phyloP scores from a whole-genome alignment of 1,140 invertebrate genomes.

The Drosophila pruinosa region DNA sequence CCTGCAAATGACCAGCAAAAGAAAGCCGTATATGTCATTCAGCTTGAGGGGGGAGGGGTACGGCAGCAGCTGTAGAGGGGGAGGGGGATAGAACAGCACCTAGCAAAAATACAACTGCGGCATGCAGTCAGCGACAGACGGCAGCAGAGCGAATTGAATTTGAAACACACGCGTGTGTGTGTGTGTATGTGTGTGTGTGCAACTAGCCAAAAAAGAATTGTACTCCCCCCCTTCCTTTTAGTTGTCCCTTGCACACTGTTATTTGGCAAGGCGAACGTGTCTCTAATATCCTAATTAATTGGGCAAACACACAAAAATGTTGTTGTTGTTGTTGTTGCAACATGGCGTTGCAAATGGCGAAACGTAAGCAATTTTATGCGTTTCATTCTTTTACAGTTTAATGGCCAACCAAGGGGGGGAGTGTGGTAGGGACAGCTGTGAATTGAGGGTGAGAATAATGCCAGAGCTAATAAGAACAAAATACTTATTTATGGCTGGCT shows the following conservation, averaged over 20 bases:
- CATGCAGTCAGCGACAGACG: not conserved
- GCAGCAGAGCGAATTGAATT: slow-evolving; percentile 37
- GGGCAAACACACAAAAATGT: slow-evolving; percentile 32
- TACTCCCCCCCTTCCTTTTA: not conserved
- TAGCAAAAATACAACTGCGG: not conserved
- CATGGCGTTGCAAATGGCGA: slow-evolving; percentile 16
- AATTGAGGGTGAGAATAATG: slow-evolving; percentile 3
- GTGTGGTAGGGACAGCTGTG: not conserved
- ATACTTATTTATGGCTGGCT: slow-evolving; percentile 29
- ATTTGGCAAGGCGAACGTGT: slow-evolving; percentile 18
- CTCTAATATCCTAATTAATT: slow-evolving; percentile 54
- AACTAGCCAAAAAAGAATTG: not conserved
- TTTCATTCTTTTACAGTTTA: slow-evolving; percentile 10
- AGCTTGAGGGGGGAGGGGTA: not conserved
- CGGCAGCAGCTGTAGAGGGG: not conserved
- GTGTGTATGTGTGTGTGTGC: not conserved
- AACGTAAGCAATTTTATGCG: slow-evolving; percentile 33
- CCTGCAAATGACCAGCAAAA: slow-evolving; percentile 30
- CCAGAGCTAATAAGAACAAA: slow-evolving; percentile 10
- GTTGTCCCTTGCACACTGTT: slow-evolving; percentile 1
- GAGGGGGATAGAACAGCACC: not conserved
- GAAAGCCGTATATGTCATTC: slow-evolving; percentile 63
- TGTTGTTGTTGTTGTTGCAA: slow-evolving; percentile 3
- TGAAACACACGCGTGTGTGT: slow-evolving; percentile 1
- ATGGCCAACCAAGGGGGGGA: not conserved